phyloP scores from a whole-genome alignment of 2,797 vertebrate genomes.

The Gallinago solitaria region DNA sequence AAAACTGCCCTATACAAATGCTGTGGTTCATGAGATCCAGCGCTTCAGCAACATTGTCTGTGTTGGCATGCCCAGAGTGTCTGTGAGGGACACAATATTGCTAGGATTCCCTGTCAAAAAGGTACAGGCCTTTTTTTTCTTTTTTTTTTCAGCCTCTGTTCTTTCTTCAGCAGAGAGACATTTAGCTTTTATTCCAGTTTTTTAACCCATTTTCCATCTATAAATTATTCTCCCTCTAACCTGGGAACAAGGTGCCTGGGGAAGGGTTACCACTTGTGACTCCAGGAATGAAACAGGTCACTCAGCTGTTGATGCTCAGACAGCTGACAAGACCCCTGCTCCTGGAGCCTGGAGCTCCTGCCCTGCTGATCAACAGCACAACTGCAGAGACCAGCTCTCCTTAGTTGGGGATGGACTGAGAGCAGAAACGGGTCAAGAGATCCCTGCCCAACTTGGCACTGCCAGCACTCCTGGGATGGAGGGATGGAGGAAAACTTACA shows the following conservation, averaged over 20 bases:
- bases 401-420: background rate
- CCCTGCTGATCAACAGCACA: background rate
- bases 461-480: background rate
- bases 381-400: background rate
- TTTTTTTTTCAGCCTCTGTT: background rate
- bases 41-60: slow-evolving; percentile 47
- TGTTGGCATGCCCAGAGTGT: background rate
- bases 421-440: background rate
- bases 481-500: background rate
- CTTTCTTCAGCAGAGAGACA: background rate
- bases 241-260: background rate
- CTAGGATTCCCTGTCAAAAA: slow-evolving; percentile 11
- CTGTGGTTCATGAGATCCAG: slow-evolving; percentile 59
- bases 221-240: background rate
- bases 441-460: background rate
- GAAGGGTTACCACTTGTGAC: background rate
- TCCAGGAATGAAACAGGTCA: background rate
- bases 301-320: background rate
- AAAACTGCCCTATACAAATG: slow-evolving; percentile 31
- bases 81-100: slow-evolving; percentile 32
- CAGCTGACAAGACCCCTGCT: background rate
- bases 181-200: background rate
- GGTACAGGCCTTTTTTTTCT: background rate
- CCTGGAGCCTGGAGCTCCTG: background rate
- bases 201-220: background rate